A percentile compares a stretch with the other conserved stretches of the same genome.
Conservation (phyloP, 2,797 vertebrate genomes). For the Echiichthys vipera region DNA sequence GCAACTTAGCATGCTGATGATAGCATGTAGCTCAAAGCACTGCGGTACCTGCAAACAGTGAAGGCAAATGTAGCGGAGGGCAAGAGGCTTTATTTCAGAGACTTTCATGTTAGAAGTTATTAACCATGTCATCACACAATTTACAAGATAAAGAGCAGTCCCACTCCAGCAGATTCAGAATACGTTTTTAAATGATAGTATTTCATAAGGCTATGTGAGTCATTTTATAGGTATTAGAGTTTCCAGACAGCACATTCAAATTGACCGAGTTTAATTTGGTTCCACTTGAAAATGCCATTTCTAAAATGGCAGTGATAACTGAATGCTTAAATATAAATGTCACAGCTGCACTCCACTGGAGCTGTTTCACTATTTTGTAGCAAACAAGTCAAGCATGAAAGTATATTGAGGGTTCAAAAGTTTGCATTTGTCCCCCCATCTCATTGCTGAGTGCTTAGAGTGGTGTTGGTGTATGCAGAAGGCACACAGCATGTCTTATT, state of each 20-base stretch:
- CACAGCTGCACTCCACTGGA: conserved; percentile 67
- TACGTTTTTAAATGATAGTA: conserved; percentile 53
- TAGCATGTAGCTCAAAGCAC: conserved; percentile 1
- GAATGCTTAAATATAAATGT: conserved; percentile 79
- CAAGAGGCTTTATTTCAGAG: conserved; percentile 16
- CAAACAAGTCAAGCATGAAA: conserved; percentile 74
- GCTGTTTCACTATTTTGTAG: conserved; percentile 54
- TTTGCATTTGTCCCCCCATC: conserved; percentile 60
- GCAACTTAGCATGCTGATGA: background rate
- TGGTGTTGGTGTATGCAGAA: conserved; percentile 34
- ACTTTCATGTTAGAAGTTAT: conserved; percentile 14
- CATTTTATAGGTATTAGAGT: conserved; percentile 18
- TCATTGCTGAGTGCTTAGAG: conserved; percentile 46
- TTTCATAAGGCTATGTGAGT: conserved; percentile 41
- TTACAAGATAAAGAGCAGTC: conserved; percentile 52
- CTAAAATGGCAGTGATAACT: conserved; percentile 59
- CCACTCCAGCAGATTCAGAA: conserved; percentile 25
- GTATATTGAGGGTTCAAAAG: conserved; percentile 64
- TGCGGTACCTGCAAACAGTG: conserved; percentile 4
- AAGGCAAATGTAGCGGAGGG: conserved; percentile 11
- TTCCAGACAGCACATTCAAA: conserved; percentile 52
- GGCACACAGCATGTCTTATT: conserved; percentile 62
- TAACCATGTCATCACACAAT: conserved; percentile 60
- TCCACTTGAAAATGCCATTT: conserved; percentile 59
- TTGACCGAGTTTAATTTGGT: conserved; percentile 53